Conservation (phyloP, 2,797 vertebrate species). For the Aphelocoma californica region DNA sequence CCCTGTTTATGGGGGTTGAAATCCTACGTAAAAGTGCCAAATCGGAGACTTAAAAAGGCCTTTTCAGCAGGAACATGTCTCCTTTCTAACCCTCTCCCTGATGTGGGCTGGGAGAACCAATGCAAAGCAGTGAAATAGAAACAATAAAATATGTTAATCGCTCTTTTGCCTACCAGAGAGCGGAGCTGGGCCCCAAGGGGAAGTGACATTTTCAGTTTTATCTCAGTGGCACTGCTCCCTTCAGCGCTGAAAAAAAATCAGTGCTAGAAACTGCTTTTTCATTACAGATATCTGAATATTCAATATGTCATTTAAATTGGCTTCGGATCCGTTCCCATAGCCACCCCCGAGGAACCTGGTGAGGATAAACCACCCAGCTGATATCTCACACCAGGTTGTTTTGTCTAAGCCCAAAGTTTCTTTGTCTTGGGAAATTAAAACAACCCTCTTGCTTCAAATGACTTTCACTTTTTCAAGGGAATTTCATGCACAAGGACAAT, state of each 20-base stretch:
- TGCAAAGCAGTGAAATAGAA: neutral
- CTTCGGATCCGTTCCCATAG: accelerated
- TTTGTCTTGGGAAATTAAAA: neutral
- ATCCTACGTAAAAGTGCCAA: neutral
- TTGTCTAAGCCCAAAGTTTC: neutral
- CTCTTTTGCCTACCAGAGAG: neutral
- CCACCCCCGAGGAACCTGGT: accelerated
- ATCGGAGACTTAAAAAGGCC: neutral
- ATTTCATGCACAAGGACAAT: neutral
- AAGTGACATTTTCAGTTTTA: neutral
- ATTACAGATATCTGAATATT: neutral
- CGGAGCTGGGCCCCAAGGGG: neutral
- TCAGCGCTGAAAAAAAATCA: neutral
- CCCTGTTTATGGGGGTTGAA: neutral
- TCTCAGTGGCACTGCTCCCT: neutral
- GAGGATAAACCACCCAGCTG: neutral
- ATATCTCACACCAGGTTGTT: neutral
- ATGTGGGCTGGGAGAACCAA: neutral
- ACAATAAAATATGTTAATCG: neutral
- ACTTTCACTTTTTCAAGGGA: neutral
- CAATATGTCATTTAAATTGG: neutral
- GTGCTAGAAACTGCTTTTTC: neutral
- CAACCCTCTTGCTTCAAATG: neutral
- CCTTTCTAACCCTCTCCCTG: neutral
- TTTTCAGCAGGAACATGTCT: neutral